A percentile compares a stretch with the other conserved stretches of the same genome.
phyloP scores from a whole-genome alignment of 2,888 invertebrate species.

The Chymomyza amoena region DNA sequence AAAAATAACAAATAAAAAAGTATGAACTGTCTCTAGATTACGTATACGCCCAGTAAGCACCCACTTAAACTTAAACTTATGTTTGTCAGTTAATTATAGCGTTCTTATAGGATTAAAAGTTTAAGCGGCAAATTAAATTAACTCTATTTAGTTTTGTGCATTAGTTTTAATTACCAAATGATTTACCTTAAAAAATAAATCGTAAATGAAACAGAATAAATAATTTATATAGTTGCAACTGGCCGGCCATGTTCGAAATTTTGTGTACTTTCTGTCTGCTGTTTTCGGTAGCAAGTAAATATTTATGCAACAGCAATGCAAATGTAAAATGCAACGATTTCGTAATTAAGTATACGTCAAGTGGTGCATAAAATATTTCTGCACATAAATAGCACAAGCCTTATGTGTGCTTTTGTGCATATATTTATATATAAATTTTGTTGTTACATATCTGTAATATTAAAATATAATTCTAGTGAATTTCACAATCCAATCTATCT shows the following conservation, averaged over 20 bases:
- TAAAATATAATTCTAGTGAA: constrained; percentile 33
- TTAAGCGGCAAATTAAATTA: no score
- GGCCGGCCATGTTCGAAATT: not conserved
- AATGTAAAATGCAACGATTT: constrained; percentile 8
- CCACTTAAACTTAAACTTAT: no score
- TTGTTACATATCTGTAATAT: constrained; percentile 26
- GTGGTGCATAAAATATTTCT: constrained; percentile 18
- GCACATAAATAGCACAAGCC: not conserved
- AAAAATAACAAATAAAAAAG: no score
- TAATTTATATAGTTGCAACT: not conserved
- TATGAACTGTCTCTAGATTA: no score
- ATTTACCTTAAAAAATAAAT: not conserved
- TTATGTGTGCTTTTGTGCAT: not conserved
- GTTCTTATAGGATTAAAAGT: no score
- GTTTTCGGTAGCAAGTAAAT: not conserved
- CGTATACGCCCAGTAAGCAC: no score
- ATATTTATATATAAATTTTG: constrained; percentile 7
- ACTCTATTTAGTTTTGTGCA: no score
- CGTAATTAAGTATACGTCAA: constrained; percentile 36
- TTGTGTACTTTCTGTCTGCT: not conserved
- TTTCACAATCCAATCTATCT: constrained; percentile 1
- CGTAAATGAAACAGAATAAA: not conserved
- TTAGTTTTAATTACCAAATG: not conserved
- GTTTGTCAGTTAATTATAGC: not conserved
- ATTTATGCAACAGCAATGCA: not conserved